Percentiles rank a stretch among this genome's conserved stretches.
phyloP scores from a whole-genome alignment of 64 coral and sea anemone species.

The Acropora tenuis region DNA sequence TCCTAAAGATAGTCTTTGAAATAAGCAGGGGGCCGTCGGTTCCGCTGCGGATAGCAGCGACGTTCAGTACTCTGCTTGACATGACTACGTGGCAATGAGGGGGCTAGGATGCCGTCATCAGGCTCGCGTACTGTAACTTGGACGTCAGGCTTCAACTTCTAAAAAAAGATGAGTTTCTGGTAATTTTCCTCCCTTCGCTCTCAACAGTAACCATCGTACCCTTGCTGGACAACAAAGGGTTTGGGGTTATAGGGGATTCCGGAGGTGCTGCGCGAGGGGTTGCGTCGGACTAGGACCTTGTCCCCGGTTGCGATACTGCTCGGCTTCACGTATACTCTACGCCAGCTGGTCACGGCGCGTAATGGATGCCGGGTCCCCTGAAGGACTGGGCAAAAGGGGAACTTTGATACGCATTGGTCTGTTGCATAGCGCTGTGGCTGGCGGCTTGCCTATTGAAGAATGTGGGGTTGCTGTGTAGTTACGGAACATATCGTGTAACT shows the following conservation, averaged over 20 bases:
- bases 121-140: too few species aligned
- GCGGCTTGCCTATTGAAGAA: too few species aligned
- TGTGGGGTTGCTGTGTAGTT: too few species aligned
- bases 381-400: constrained; percentile 41
- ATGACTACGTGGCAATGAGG: too few species aligned
- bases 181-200: too few species aligned
- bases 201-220: not conserved
- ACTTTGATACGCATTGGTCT: constrained; percentile 54
- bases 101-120: too few species aligned
- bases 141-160: too few species aligned
- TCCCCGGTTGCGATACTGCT: constrained; percentile 30
- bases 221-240: constrained; percentile 63
- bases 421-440: constrained; percentile 48
- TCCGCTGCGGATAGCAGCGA: too few species aligned
- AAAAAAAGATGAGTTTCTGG: too few species aligned
- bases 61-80: too few species aligned
- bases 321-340: constrained; percentile 51
- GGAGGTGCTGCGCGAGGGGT: constrained; percentile 64
- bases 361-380: constrained; percentile 58
- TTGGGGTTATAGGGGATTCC: constrained; percentile 72
- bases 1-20: too few species aligned
- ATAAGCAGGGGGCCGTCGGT: too few species aligned
- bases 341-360: not conserved
- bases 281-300: not conserved
- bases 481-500: constrained; percentile 28